Evolutionary conservation across 2,113 vertebrate species (phyloP), one percentile per base, ranked within the genome.

Genomic region (Prunella himalayana): DNA sequence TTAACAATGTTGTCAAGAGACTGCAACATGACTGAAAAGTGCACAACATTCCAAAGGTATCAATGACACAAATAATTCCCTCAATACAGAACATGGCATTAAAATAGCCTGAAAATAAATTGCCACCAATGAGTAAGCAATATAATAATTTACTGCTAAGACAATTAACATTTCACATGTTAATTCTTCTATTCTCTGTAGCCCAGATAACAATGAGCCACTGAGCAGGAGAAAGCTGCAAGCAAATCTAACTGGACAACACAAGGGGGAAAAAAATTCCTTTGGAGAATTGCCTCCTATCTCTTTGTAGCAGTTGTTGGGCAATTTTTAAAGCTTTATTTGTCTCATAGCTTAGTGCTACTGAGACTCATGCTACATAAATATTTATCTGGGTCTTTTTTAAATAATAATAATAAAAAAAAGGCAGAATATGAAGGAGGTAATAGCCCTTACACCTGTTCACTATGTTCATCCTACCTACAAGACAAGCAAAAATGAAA

Each of bases 1-100:
- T 95, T 95, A 97, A 94, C 93, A 96, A 81, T 86, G 88, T 93
- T 96, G 86, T 96, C 96, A 90, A 94, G 95, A 91, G 93, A 93
- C 90, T 78, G 76, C 51, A 85, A 92, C 90, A 90, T 15, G 63
- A 88, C 90, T 83, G 85, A 90, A 93, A 93, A 89, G 69, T 76
- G 56, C 4, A 3, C 60, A 94, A 83, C 72, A 88, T 96, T 96
- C 82, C 76, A 81, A 96, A 97, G 71, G 78, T 96, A 97, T 91
- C 92, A 91, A 50, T 92, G 91, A 56, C 85, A 95, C 60, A 95
- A 89, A 80, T 90, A 97, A 95, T 81, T 95, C 91, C 94, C 96
- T 92, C 79, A 78, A 33, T 87, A 44, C 51, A 92, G 82, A 96
- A 82, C 75, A 77, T 45, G 66, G 54, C 63, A 94, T 42, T 91